Evolutionary conservation across 2,113 vertebrate species (phyloP).

Genomic region (Cyphomyrus discorhynchus): DNA sequence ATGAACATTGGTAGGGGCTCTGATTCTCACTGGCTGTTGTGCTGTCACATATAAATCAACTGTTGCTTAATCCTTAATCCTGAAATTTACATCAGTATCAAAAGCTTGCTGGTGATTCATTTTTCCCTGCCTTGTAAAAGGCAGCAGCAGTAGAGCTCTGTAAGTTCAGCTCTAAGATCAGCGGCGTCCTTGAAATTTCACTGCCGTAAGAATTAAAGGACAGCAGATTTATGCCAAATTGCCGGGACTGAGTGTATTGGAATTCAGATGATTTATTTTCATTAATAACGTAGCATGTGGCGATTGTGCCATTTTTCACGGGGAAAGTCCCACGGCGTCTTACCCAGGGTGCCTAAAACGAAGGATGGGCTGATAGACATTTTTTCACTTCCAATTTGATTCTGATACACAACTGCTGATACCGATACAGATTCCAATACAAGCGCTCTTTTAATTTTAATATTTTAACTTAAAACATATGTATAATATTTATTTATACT

Average conservation of each 20-base stretch:
- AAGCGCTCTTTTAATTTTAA: too few relatives aligned
- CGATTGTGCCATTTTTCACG: neutral
- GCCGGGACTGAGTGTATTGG: neutral
- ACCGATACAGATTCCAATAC: too few relatives aligned
- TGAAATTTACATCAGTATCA: neutral
- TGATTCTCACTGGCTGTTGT: neutral
- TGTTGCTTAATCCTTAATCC: neutral
- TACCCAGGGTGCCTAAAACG: neutral
- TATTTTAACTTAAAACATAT: too few relatives aligned
- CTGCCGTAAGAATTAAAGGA: neutral
- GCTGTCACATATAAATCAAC: neutral
- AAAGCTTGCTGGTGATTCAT: neutral
- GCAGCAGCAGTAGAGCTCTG: neutral
- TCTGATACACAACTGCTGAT: too few relatives aligned
- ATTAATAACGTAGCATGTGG: neutral
- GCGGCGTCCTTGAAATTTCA: neutral
- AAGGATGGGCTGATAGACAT: too few relatives aligned
- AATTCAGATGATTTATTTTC: slow-evolving; percentile 3
- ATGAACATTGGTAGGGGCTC: neutral
- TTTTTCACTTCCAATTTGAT: too few relatives aligned
- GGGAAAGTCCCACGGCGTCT: neutral
- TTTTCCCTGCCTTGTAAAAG: neutral
- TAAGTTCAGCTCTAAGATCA: neutral
- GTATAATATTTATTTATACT: too few relatives aligned
- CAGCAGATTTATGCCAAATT: neutral